These are phyloP conservation scores for Dynastes grantii DNA, from an alignment of 2,888 invertebrate genomes.

Conservation along the genomic window DNA sequence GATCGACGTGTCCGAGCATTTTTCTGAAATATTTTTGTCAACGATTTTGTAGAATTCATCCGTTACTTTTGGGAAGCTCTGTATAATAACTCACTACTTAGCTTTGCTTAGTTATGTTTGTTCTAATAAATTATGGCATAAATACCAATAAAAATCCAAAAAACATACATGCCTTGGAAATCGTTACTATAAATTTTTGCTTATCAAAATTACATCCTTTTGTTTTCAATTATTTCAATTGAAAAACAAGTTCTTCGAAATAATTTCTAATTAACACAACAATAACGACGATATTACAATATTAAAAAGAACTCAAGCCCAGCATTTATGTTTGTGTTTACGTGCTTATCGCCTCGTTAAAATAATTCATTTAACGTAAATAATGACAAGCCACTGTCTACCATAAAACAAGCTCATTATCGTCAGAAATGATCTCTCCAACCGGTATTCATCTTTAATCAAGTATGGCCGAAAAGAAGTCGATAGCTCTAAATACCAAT, in stretches of 20 bases:
- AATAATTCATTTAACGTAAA: slow-evolving; percentile 46
- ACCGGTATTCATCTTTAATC: slow-evolving; percentile 46
- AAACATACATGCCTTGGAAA: background rate
- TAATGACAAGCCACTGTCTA: slow-evolving; percentile 50
- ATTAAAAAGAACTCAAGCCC: slow-evolving; percentile 20
- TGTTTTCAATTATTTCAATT: slow-evolving; percentile 1
- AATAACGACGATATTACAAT: background rate
- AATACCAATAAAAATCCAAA: background rate
- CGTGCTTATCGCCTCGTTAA: slow-evolving; percentile 41
- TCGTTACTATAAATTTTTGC: slow-evolving; percentile 9
- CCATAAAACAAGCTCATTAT: slow-evolving; percentile 54
- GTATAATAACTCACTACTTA: too few species aligned
- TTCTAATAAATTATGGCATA: background rate
- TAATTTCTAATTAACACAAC: slow-evolving; percentile 17
- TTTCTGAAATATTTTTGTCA: too few species aligned
- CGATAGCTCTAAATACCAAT: slow-evolving; percentile 43
- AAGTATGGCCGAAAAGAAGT: slow-evolving; percentile 41
- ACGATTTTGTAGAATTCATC: too few species aligned
- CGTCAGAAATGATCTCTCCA: slow-evolving; percentile 47
- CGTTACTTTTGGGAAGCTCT: too few species aligned
- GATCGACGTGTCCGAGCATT: too few species aligned
- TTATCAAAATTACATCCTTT: background rate
- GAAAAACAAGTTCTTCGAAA: background rate
- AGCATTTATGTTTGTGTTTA: slow-evolving; percentile 12
- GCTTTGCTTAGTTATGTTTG: background rate